phyloP scores from a whole-genome alignment of 2,797 vertebrate genomes.

The Muscicapa striata region DNA sequence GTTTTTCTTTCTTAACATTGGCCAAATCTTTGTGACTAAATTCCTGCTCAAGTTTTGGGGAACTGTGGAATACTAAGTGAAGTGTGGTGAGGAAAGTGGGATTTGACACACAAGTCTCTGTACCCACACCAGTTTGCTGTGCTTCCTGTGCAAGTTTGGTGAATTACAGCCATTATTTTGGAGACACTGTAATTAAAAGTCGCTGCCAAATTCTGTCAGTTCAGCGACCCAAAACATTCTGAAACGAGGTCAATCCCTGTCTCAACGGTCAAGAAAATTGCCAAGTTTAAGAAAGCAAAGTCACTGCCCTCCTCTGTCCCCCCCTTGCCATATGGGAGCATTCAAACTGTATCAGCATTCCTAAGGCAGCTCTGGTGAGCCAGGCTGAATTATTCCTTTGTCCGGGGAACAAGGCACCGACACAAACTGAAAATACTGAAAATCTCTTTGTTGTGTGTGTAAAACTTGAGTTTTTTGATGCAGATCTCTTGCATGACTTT shows the following conservation, averaged over 20 bases:
- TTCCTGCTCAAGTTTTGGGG: neutral
- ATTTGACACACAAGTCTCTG: neutral
- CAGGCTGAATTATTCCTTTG: conserved; percentile 32
- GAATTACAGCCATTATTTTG: neutral
- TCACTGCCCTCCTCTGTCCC: neutral
- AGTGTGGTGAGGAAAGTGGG: neutral
- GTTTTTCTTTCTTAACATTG: neutral
- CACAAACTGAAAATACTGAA: neutral
- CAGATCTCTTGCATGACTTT: neutral
- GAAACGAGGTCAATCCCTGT: neutral
- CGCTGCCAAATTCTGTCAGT: conserved; percentile 9
- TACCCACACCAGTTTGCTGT: neutral
- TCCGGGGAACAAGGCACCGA: conserved; percentile 18
- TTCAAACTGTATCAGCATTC: conserved; percentile 33
- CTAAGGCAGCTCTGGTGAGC: neutral
- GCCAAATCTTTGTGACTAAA: neutral
- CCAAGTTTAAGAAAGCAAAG: conserved; percentile 44
- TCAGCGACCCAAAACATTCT: neutral
- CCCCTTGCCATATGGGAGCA: neutral
- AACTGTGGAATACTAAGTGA: neutral
- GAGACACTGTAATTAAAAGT: neutral
- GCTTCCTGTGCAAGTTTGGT: neutral
- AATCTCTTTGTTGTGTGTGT: neutral
- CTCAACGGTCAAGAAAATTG: neutral
- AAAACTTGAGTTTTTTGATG: neutral